These are phyloP conservation scores for Chiloscyllium punctatum DNA, from an alignment of 2,797 vertebrate species.

Conservation along the genomic window DNA sequence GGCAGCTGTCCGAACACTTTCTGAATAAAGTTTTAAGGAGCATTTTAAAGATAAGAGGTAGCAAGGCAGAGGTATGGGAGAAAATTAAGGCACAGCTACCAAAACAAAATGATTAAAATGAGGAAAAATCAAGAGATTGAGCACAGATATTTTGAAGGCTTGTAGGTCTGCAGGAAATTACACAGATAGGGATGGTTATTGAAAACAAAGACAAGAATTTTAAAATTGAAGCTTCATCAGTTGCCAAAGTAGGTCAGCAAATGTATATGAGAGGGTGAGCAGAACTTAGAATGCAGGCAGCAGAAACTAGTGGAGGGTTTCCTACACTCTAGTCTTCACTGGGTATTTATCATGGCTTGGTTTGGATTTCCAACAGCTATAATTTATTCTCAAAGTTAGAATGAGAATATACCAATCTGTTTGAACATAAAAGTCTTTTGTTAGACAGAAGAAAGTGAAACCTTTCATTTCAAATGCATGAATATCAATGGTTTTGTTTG, in stretches of 20 bases:
- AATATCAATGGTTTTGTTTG: neutral
- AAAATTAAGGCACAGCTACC: neutral
- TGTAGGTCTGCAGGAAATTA: neutral
- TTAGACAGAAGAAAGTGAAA: neutral
- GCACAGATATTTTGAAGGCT: neutral
- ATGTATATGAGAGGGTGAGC: neutral
- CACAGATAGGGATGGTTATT: neutral
- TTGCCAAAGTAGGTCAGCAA: neutral
- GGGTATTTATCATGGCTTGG: neutral
- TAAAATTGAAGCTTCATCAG: neutral
- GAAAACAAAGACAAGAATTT: neutral
- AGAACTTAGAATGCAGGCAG: neutral
- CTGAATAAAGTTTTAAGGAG: neutral
- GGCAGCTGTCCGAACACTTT: neutral
- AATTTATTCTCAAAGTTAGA: neutral
- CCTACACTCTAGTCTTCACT: neutral
- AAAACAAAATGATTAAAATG: neutral
- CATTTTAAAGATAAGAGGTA: neutral
- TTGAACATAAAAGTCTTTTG: neutral
- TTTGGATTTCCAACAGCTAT: neutral
- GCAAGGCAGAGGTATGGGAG: neutral
- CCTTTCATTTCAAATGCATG: neutral
- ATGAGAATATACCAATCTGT: neutral
- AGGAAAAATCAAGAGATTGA: neutral
- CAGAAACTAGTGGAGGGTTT: neutral